Base-by-base conservation (phyloP, 2,113 vertebrate species). In the Cyrtonyx montezumae region DNA sequence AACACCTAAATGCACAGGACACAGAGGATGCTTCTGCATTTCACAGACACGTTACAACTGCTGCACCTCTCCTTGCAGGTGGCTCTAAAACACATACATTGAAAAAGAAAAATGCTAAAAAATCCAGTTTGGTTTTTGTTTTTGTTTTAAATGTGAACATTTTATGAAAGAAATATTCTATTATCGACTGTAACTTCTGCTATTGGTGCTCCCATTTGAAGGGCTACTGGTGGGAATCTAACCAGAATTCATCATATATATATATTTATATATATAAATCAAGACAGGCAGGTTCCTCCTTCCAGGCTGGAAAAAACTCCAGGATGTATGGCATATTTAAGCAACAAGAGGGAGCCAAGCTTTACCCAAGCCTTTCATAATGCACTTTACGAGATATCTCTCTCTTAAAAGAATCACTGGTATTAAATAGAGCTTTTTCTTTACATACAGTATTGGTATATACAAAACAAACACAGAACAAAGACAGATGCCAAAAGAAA, bases 351-450 rank as follows among this genome's bases (percentile, higher is more conserved):
- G 67, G 73, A 90, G 58, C 67, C 61, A 53, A 58, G 28, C 59
- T 85, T 81, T 66, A 88, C 69, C 92, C 90, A 45, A 79, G 73
- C 86, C 88, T 74, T 91, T 90, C 63, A 37, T 63, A 61, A 95
- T 90, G 93, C 75, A 67, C 93, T 88, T 79, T 46, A 93, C 73
- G 71, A 83, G 86, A 58, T 65, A 85, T 23, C 69, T 53, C 70
- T 84, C 55, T 86, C 92, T 79, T 49, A 67, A 78, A 92, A 87
- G 84, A 94, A 92, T 82, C 32, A 68, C 42, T 51, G 49, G 79
- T 71, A 71, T 94, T 86, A 79, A 96, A 97, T 91, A 68, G 76
- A 65, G 81, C 19, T 91, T 87, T 94, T 79, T 63, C 86, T 97
- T 96, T 86, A 71, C 70, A 91, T 78, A 93, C 32, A 88, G 17